Percentiles rank a stretch among this genome's conserved stretches.
Conservation (phyloP, 2,113 vertebrate genomes). For the Silurus meridionalis region DNA sequence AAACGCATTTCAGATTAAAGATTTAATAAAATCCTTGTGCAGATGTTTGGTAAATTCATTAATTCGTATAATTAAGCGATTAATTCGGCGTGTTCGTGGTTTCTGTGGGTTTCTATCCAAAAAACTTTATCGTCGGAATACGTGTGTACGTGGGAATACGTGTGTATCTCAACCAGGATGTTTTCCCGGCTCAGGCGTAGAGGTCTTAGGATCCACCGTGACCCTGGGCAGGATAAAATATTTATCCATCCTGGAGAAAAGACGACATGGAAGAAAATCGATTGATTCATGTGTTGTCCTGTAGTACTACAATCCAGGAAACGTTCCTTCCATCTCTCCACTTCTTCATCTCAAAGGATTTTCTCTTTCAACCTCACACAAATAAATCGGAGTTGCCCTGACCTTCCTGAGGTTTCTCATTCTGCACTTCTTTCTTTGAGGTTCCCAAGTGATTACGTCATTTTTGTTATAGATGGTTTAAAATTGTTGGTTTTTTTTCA, state of each 20-base stretch:
- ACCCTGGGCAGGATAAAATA: background rate
- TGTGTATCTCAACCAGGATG: background rate
- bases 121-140: background rate
- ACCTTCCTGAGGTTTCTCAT: no score
- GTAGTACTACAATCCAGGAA: no score
- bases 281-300: background rate
- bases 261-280: background rate
- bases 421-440: no score
- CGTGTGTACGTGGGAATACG: background rate
- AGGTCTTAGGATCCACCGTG: background rate
- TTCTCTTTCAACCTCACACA: no score
- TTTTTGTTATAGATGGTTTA: no score
- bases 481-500: no score
- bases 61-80: background rate
- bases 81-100: background rate
- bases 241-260: background rate
- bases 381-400: no score
- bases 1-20: slow-evolving; percentile 75
- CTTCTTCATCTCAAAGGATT: no score
- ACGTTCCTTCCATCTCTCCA: no score
- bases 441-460: no score
- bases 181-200: background rate
- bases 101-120: background rate
- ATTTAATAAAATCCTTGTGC: slow-evolving; percentile 53
- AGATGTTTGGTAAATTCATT: background rate